phyloP scores from a whole-genome alignment of 2,113 vertebrate genomes.

The Malaclemys terrapin region DNA sequence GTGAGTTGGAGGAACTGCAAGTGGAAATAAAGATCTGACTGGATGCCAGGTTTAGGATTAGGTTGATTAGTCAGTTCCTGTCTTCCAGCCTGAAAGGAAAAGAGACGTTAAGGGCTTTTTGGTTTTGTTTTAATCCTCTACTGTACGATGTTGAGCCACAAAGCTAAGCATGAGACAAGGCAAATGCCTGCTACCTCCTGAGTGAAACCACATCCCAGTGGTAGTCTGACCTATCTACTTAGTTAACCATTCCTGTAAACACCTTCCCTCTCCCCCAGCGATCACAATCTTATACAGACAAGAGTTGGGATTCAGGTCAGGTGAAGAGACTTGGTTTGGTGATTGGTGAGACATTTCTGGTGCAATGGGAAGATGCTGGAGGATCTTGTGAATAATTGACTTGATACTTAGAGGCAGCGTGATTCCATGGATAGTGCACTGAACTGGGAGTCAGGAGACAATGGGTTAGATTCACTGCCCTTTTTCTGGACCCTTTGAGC shows the following conservation, averaged over 20 bases:
- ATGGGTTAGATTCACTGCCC: not conserved
- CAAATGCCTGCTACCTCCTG: not conserved
- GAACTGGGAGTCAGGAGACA: not conserved
- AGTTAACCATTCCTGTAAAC: not conserved
- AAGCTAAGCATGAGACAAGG: not conserved
- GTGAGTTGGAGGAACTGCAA: slow-evolving; percentile 61
- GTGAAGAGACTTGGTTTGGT: not conserved
- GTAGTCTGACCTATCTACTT: not conserved
- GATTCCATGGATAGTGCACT: not conserved
- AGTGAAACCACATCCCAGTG: not conserved
- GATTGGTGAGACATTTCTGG: not conserved
- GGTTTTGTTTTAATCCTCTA: not conserved
- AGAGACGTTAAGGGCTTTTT: not conserved
- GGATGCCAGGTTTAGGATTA: slow-evolving; percentile 62
- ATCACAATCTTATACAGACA: not conserved
- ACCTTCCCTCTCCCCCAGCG: not conserved
- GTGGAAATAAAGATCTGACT: slow-evolving; percentile 73
- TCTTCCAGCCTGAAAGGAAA: slow-evolving; percentile 38
- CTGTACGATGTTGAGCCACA: not conserved
- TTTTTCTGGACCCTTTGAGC: not conserved
- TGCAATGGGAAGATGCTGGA: not conserved
- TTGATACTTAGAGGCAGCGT: not conserved
- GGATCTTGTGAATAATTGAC: not conserved
- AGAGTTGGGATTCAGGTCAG: not conserved
- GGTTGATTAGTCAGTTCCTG: slow-evolving; percentile 65